phyloP scores from a whole-genome alignment of 2,113 vertebrate genomes.

The Oryzias melastigma region DNA sequence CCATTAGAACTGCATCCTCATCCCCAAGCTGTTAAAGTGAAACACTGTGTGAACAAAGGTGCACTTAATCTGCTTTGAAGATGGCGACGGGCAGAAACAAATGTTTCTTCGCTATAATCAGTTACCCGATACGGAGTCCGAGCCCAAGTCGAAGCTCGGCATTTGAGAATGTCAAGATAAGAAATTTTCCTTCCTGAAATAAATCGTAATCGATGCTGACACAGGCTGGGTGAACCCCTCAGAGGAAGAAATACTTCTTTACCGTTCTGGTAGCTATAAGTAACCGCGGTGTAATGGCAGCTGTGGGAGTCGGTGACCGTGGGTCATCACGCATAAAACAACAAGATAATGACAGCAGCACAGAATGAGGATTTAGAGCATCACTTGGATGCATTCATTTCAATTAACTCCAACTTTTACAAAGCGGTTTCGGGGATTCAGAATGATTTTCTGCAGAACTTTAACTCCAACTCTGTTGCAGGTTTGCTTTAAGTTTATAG shows the following conservation, averaged over 20 bases:
- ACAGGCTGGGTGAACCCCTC: conserved; percentile 12
- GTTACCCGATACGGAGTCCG: conserved; percentile 16
- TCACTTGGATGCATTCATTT: conserved; percentile 3
- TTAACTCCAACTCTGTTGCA: neutral
- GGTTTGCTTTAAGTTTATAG: conserved; percentile 35
- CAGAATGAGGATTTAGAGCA: too few relatives aligned
- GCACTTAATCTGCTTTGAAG: conserved; percentile 23
- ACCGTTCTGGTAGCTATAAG: conserved; percentile 11
- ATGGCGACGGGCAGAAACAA: conserved; percentile 23
- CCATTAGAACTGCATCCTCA: conserved; percentile 12
- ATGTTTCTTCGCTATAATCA: conserved; percentile 28
- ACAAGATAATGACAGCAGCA: conserved; percentile 16
- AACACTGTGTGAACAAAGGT: conserved; percentile 18
- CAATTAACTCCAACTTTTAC: neutral
- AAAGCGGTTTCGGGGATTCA: neutral
- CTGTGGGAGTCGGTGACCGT: too few relatives aligned
- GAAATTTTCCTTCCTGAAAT: conserved; percentile 29
- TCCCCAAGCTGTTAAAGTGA: conserved; percentile 30
- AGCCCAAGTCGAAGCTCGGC: conserved; percentile 15
- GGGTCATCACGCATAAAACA: conserved; percentile 15
- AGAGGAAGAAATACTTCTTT: neutral
- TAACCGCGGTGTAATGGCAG: neutral
- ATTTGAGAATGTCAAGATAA: conserved; percentile 28
- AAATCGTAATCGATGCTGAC: conserved; percentile 27
- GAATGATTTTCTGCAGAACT: neutral